phyloP scores from a whole-genome alignment of 2,113 vertebrate species.

The Strix uralensis region DNA sequence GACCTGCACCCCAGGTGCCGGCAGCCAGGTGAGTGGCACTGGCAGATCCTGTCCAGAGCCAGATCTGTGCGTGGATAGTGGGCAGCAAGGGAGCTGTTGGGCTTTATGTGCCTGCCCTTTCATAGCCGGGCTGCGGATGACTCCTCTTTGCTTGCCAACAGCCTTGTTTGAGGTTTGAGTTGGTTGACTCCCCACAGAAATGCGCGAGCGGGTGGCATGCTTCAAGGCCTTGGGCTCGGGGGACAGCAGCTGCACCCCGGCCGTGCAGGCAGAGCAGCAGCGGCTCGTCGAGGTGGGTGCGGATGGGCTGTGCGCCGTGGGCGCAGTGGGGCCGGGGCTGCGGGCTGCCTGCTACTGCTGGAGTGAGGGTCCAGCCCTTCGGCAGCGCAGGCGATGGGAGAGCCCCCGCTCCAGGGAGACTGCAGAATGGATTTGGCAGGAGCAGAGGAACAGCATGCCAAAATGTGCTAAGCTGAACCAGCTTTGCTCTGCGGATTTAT shows the following conservation, averaged over 20 bases:
- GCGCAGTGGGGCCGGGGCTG: not conserved
- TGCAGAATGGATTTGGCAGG: not conserved
- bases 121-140: fast-evolving
- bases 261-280: not conserved
- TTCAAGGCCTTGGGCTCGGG: not conserved
- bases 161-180: not conserved
- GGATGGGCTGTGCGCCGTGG: fast-evolving
- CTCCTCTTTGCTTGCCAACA: not conserved
- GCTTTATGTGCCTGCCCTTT: not conserved
- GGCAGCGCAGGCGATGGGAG: fast-evolving
- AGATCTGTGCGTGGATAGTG: fast-evolving
- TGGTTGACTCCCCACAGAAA: not conserved
- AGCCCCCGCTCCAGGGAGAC: not conserved
- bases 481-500: not conserved
- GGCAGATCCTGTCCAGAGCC: fast-evolving
- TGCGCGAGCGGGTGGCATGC: not conserved
- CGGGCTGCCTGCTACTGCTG: fast-evolving
- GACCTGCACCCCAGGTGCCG: fast-evolving
- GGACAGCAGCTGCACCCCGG: not conserved
- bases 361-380: not conserved
- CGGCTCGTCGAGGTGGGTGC: fast-evolving
- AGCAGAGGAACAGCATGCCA: not conserved
- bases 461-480: not conserved
- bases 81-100: fast-evolving
- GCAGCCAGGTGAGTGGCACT: not conserved